Conservation (phyloP, 30 jellyfish, hydroid and myxozoan genomes). For the Nemopilema nomurai region DNA sequence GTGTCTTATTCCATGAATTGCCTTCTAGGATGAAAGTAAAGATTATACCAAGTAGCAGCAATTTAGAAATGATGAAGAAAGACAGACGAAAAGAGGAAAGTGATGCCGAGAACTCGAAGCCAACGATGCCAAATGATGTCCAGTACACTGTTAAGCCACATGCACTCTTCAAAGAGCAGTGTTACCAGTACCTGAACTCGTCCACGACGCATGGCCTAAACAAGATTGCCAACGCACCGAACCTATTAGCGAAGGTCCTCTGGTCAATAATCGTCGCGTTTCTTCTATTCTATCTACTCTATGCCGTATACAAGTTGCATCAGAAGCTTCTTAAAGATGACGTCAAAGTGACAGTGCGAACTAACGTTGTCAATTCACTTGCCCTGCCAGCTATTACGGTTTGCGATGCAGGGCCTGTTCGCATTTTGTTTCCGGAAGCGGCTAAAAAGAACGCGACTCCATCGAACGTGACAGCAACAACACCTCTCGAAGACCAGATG, state of each 20-base stretch:
- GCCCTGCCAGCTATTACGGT: conserved; percentile 14
- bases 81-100: not conserved
- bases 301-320: conserved; percentile 14
- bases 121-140: not conserved
- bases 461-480: not conserved
- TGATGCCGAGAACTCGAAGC: not conserved
- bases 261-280: not conserved
- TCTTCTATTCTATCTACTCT: not conserved
- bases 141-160: not conserved
- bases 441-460: not conserved
- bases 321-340: not conserved
- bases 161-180: not conserved
- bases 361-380: conserved; percentile 10
- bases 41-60: not conserved
- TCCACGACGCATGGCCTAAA: conserved; percentile 18
- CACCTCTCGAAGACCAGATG: not conserved
- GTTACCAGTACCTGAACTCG: conserved; percentile 1
- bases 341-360: conserved; percentile 2
- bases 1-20: no score
- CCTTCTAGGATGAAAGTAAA: not conserved
- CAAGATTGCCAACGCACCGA: conserved; percentile 14
- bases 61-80: not conserved
- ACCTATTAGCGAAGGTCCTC: not conserved
- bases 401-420: conserved; percentile 14
- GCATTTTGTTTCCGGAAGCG: not conserved